Percentiles rank a stretch among this genome's conserved stretches.
Conservation (phyloP, 64 coral and sea anemone species). For the Montipora sp. region DNA sequence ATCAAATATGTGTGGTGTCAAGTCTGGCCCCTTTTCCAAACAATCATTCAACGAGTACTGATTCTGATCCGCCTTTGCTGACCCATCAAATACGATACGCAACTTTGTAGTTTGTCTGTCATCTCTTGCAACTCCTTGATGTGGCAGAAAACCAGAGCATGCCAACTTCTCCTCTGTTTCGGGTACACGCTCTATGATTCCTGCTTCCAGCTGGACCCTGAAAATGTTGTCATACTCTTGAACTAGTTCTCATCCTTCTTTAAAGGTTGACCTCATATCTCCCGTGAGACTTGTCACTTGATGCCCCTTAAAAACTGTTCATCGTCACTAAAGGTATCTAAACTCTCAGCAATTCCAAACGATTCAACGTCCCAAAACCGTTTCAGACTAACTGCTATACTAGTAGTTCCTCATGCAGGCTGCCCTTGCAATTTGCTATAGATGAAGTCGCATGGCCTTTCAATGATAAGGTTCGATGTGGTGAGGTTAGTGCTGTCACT, state of each 20-base stretch:
- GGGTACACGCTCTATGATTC: neutral
- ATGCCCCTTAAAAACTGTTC: neutral
- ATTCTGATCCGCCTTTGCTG: too few species aligned
- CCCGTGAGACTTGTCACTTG: neutral
- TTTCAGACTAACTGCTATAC: too few species aligned
- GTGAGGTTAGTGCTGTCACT: too few species aligned
- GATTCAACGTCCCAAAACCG: neutral
- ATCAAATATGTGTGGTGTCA: too few species aligned
- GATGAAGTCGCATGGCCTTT: neutral
- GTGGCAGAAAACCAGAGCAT: too few species aligned
- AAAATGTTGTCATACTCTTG: constrained; percentile 34
- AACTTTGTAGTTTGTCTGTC: too few species aligned
- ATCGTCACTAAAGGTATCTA: neutral
- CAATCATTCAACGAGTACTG: too few species aligned
- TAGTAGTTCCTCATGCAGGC: neutral
- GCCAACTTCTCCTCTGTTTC: neutral
- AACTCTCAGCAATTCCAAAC: neutral
- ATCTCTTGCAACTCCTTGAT: too few species aligned
- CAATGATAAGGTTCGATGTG: constrained; percentile 11
- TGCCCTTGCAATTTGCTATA: neutral
- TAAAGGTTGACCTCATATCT: neutral
- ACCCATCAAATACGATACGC: too few species aligned
- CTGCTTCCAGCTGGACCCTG: neutral
- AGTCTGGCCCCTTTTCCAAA: too few species aligned
- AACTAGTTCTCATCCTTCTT: too few species aligned